These are phyloP conservation scores for Rhagonycha fulva DNA, from an alignment of 2,888 invertebrate genomes.

Conservation along the genomic window DNA sequence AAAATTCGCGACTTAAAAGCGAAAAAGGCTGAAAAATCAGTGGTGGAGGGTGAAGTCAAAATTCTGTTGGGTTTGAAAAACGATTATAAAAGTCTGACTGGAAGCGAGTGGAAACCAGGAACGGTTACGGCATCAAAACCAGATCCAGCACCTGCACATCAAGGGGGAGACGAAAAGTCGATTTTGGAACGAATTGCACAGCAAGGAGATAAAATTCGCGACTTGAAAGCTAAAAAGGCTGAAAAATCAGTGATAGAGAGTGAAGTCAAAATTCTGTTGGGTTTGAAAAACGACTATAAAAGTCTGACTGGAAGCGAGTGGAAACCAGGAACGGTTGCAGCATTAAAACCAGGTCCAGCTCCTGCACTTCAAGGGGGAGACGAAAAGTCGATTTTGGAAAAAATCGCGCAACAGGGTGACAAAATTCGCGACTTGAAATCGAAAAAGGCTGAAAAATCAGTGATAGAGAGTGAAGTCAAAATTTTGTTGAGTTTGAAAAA, in stretches of 20 bases:
- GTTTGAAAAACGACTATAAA: slow-evolving; percentile 63
- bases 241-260: slow-evolving; percentile 55
- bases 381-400: slow-evolving; percentile 14
- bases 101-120: slow-evolving; percentile 63
- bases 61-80: slow-evolving; percentile 60
- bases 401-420: slow-evolving; percentile 58
- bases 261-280: slow-evolving; percentile 61
- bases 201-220: slow-evolving; percentile 70
- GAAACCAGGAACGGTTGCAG: slow-evolving; percentile 52
- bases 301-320: slow-evolving; percentile 63
- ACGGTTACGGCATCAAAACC: slow-evolving; percentile 5
- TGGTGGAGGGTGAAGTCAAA: slow-evolving; percentile 61
- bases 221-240: slow-evolving; percentile 57
- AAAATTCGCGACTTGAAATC: slow-evolving; percentile 59
- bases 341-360: neutral
- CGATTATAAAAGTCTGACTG: slow-evolving; percentile 62
- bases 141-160: neutral
- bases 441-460: slow-evolving; percentile 60
- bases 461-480: slow-evolving; percentile 62
- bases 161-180: neutral
- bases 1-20: slow-evolving; percentile 64
- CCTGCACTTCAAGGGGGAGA: neutral
- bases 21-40: slow-evolving; percentile 55
- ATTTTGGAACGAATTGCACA: slow-evolving; percentile 53
- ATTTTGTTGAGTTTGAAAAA: slow-evolving; percentile 60